Evolutionary conservation across 2,113 vertebrate genomes (phyloP).

Genomic region (Recurvirostra avosetta): DNA sequence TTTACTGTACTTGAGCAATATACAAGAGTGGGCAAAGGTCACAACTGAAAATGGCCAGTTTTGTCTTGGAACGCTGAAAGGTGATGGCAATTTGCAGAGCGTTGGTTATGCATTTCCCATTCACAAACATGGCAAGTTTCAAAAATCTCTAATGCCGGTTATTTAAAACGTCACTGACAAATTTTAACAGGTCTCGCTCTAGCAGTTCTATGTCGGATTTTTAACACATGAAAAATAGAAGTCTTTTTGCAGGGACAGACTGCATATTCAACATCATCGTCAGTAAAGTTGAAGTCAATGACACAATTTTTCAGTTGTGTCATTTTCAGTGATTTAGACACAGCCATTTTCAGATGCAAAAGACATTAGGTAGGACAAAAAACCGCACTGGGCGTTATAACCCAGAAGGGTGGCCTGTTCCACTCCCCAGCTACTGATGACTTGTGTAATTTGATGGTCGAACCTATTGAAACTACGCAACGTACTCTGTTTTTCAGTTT

Average conservation of each 20-base stretch:
- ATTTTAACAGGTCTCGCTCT: not conserved
- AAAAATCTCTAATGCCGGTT: not conserved
- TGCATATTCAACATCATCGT: not conserved
- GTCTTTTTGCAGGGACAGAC: not conserved
- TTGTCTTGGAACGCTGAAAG: not conserved
- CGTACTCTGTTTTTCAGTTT: constrained; percentile 16
- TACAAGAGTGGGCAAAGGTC: not conserved
- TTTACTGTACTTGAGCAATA: not conserved
- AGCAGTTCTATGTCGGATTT: not conserved
- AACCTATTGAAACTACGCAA: not conserved
- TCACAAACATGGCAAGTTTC: not conserved
- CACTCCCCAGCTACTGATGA: not conserved
- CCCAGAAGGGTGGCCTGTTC: not conserved
- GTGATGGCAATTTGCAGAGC: not conserved
- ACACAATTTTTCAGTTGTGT: not conserved
- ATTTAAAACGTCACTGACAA: not conserved
- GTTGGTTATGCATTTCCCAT: not conserved
- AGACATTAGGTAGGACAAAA: not conserved
- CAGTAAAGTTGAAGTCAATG: not conserved
- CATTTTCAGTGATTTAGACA: not conserved
- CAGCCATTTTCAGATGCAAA: not conserved
- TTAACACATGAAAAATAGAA: not conserved
- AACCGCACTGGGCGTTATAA: not conserved
- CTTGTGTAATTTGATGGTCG: not conserved
- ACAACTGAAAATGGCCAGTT: not conserved